These are phyloP conservation scores for Ctenochaetus hawaiiensis DNA, from an alignment of 2,797 vertebrate genomes.

Conservation along the genomic window DNA sequence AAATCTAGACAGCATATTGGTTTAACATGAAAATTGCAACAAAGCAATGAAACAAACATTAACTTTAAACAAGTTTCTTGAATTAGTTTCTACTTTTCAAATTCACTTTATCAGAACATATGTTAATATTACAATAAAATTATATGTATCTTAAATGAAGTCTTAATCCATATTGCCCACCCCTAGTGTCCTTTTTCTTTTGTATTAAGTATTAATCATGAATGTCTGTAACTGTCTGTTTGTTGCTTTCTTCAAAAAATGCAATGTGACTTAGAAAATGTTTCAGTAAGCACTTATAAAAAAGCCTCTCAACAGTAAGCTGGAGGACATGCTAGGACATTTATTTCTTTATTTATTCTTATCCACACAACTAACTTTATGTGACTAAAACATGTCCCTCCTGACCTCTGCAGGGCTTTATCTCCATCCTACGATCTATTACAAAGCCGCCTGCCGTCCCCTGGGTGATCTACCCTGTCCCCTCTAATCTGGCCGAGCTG, in stretches of 20 bases:
- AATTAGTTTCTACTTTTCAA: background rate
- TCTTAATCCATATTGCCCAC: background rate
- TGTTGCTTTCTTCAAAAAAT: background rate
- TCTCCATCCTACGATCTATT: conserved; percentile 67
- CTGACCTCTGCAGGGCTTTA: conserved; percentile 59
- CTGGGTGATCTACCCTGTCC: conserved; percentile 69
- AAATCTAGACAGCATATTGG: background rate
- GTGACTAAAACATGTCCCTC: conserved; percentile 50
- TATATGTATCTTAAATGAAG: too few species aligned
- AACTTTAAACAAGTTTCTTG: background rate
- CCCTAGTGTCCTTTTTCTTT: background rate
- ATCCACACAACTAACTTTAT: conserved; percentile 59
- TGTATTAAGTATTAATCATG: background rate
- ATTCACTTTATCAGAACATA: background rate
- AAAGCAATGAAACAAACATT: background rate
- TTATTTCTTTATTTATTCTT: conserved; percentile 37
- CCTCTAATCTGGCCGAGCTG: conserved; percentile 77
- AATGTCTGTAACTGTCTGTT: background rate
- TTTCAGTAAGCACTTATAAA: background rate
- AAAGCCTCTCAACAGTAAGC: background rate
- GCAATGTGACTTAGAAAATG: conserved; percentile 1
- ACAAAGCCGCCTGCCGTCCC: conserved; percentile 68
- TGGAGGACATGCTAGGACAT: conserved; percentile 30
- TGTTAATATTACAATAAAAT: background rate
- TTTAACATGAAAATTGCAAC: background rate